Evolutionary conservation across 2,888 invertebrate species (phyloP).

Genomic region (Tinea semifulvella): DNA sequence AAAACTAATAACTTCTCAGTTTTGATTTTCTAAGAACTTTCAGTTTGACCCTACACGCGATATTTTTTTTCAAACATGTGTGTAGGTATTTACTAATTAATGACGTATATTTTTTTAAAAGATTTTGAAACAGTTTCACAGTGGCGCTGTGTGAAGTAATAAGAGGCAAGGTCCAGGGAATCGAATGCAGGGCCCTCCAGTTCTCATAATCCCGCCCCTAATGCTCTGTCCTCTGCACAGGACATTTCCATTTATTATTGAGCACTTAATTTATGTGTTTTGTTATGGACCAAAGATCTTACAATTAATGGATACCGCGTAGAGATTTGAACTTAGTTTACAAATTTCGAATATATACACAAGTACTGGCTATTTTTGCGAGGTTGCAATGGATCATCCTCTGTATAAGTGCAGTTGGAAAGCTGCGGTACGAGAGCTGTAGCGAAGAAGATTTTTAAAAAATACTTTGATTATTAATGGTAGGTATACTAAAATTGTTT

Average conservation of each 20-base stretch:
- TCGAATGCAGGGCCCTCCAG: slow-evolving; percentile 35
- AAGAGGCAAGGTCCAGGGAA: slow-evolving; percentile 12
- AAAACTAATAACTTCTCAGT: no score
- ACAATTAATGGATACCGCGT: no score
- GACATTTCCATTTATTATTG: slow-evolving; percentile 70
- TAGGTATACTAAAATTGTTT: no score
- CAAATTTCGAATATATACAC: not conserved
- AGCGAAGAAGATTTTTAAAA: no score
- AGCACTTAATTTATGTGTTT: slow-evolving; percentile 69
- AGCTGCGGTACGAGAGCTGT: no score
- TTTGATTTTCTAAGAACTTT: no score
- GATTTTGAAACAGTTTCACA: slow-evolving; percentile 2
- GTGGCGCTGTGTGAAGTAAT: slow-evolving; percentile 11
- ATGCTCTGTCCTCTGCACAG: slow-evolving; percentile 66
- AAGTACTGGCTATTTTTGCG: not conserved
- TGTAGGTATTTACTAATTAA: no score
- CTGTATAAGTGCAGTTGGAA: no score
- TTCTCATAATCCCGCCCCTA: slow-evolving; percentile 65
- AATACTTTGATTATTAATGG: no score
- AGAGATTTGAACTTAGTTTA: slow-evolving; percentile 26
- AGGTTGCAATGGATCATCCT: not conserved
- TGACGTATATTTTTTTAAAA: no score
- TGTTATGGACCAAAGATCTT: slow-evolving; percentile 66
- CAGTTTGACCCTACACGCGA: no score
- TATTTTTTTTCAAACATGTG: no score